Conservation (phyloP, 1,140 invertebrate species). For the Aphidius gifuensis region DNA sequence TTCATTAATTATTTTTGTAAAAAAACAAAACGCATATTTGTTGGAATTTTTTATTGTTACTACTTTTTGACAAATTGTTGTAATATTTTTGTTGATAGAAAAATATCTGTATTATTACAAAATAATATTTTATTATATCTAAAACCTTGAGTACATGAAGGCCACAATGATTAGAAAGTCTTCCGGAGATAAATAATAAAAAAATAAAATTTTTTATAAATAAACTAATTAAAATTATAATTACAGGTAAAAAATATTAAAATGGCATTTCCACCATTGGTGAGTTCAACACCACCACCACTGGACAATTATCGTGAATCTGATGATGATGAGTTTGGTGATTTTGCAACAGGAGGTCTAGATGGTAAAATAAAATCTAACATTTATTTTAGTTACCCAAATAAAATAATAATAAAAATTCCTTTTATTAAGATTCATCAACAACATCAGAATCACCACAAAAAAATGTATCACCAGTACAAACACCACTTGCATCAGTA, state of each 20-base stretch:
- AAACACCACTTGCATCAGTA: conserved; percentile 38
- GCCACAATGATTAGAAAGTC: too few relatives aligned
- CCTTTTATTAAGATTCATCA: conserved; percentile 40
- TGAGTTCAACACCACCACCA: conserved; percentile 9
- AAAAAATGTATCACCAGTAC: conserved; percentile 40
- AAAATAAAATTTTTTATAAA: not conserved
- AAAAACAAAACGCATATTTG: too few relatives aligned
- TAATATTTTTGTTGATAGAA: too few relatives aligned
- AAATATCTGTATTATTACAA: too few relatives aligned
- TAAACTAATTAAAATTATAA: not conserved
- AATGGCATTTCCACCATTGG: conserved; percentile 10
- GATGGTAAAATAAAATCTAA: not conserved
- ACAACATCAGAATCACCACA: conserved; percentile 53
- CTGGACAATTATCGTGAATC: conserved; percentile 13
- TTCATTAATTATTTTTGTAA: too few relatives aligned
- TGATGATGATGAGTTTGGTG: conserved; percentile 39
- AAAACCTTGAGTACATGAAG: too few relatives aligned
- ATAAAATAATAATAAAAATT: not conserved
- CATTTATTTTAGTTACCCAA: not conserved
- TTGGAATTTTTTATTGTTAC: too few relatives aligned
- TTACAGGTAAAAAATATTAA: not conserved
- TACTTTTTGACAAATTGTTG: too few relatives aligned
- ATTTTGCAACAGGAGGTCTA: conserved; percentile 35
- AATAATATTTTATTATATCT: too few relatives aligned
- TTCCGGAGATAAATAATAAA: too few relatives aligned